Conservation (phyloP, 2,113 vertebrate species). For the Vanacampus margaritifer region DNA sequence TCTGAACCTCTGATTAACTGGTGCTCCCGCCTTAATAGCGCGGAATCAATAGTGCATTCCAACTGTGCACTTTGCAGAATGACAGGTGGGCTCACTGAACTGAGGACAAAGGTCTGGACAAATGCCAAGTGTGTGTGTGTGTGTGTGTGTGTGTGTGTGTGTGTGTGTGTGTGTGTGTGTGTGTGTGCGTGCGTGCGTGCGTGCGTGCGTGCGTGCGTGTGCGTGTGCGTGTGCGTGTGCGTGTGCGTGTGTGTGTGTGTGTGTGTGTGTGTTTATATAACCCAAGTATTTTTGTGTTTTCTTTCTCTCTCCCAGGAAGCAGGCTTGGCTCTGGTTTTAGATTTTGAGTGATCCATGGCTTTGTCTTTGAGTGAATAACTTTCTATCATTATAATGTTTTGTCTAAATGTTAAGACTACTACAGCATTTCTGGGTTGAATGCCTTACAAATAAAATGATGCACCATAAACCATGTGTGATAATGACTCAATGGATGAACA, state of each 20-base stretch:
- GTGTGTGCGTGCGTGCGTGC: too few relatives aligned
- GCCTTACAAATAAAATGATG: background rate
- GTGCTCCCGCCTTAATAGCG: conserved; percentile 47
- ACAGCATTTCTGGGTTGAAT: background rate
- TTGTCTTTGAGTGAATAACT: background rate
- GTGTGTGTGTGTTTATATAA: background rate
- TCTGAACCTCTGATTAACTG: conserved; percentile 51
- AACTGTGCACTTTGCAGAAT: conserved; percentile 26
- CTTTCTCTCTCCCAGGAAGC: too few relatives aligned
- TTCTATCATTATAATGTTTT: background rate
- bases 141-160: too few relatives aligned
- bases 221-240: too few relatives aligned
- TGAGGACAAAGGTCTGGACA: conserved; percentile 24
- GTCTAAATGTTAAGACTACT: background rate
- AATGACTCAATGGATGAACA: background rate
- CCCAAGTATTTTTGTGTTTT: background rate
- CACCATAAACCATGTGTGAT: background rate
- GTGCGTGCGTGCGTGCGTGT: too few relatives aligned
- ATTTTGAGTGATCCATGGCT: background rate
- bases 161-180: too few relatives aligned
- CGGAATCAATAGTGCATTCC: conserved; percentile 42
- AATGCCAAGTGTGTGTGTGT: conserved; percentile 5
- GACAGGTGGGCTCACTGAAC: conserved; percentile 22
- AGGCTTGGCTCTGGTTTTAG: background rate
- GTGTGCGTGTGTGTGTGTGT: too few relatives aligned